Conservation (phyloP, 2,113 vertebrate species). For the Zeus faber region DNA sequence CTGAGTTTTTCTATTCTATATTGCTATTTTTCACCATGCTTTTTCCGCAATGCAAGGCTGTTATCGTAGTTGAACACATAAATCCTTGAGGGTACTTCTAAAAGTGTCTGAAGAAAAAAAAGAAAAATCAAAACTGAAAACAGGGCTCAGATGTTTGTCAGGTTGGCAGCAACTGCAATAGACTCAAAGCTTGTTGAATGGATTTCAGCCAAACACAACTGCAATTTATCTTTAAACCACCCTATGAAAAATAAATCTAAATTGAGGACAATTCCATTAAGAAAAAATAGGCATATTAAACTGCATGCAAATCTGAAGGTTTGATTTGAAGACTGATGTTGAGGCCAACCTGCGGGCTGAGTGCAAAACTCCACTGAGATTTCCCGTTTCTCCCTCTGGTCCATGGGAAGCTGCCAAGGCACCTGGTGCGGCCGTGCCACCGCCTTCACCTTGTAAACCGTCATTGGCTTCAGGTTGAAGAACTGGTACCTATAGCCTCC, state of each 20-base stretch:
- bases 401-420: slow-evolving; percentile 95
- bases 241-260: too few relatives aligned
- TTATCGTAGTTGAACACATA: slow-evolving; percentile 29
- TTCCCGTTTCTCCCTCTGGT: slow-evolving; percentile 92
- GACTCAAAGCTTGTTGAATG: slow-evolving; percentile 17
- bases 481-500: slow-evolving; percentile 91
- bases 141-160: slow-evolving; percentile 30
- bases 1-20: not conserved
- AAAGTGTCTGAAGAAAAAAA: slow-evolving; percentile 25
- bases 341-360: slow-evolving; percentile 86
- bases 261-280: not conserved
- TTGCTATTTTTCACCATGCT: not conserved
- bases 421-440: slow-evolving; percentile 94
- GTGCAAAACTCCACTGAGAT: slow-evolving; percentile 93
- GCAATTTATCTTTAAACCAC: not conserved
- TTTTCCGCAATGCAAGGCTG: slow-evolving; percentile 1
- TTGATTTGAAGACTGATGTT: not conserved
- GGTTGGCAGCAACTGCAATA: slow-evolving; percentile 29
- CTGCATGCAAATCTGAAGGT: too few relatives aligned
- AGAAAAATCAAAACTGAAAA: slow-evolving; percentile 13
- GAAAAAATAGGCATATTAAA: not conserved
- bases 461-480: slow-evolving; percentile 88
- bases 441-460: slow-evolving; percentile 88
- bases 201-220: not conserved
- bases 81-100: slow-evolving; percentile 32